Percentiles rank a stretch among this genome's conserved stretches.
These are phyloP conservation scores for Sebastes jordani DNA, from an alignment of 2,797 vertebrate genomes.

Conservation along the genomic window DNA sequence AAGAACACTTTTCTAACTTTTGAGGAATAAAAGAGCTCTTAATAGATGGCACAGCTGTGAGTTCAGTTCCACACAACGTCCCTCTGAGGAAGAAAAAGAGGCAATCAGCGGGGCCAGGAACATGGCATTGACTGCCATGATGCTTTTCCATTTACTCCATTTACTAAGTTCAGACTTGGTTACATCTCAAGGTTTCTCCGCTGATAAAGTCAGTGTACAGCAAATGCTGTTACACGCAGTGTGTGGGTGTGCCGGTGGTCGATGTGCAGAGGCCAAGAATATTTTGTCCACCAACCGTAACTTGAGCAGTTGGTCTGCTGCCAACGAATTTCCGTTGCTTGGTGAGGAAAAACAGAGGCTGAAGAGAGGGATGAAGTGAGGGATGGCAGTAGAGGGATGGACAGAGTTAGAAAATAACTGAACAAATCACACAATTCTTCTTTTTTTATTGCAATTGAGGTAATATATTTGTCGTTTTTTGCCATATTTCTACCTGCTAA, in stretches of 20 bases:
- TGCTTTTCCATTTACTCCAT: conserved; percentile 19
- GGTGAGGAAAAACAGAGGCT: neutral
- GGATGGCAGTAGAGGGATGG: neutral
- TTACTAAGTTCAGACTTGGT: neutral
- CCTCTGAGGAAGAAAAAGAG: neutral
- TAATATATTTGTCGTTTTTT: neutral
- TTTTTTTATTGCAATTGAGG: neutral
- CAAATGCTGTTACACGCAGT: neutral
- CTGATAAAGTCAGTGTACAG: neutral
- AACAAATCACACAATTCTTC: neutral
- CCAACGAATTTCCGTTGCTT: conserved; percentile 14
- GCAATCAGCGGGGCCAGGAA: neutral
- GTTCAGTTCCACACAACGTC: neutral
- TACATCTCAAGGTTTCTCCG: neutral
- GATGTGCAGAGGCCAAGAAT: neutral
- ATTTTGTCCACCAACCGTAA: conserved; percentile 1
- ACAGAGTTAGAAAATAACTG: neutral
- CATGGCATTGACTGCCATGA: neutral
- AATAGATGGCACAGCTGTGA: conserved; percentile 17
- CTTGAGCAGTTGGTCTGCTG: conserved; percentile 23
- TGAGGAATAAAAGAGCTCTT: conserved; percentile 38
- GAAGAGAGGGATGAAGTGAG: neutral
- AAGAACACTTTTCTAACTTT: conserved; percentile 25
- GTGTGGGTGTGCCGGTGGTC: neutral
- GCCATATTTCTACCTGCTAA: neutral